Evolutionary conservation across 2,888 invertebrate genomes (phyloP).

Genomic region (Cataglyphis altisquamis): DNA sequence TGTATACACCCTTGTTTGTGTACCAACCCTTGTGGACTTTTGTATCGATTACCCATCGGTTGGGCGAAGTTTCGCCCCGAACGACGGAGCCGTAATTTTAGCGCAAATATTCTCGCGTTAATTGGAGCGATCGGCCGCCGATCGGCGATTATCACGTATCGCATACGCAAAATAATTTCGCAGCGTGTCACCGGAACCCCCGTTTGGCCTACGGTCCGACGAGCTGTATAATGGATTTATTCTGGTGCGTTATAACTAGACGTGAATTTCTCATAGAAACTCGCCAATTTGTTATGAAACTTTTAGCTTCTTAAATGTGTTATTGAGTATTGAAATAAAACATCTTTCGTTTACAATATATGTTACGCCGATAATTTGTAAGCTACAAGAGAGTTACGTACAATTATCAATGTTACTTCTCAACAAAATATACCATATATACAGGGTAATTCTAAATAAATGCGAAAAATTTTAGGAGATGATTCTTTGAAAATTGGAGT

Average conservation of each 20-base stretch:
- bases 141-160: slow-evolving; percentile 67
- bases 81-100: slow-evolving; percentile 79
- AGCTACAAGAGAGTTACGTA: too few relatives aligned
- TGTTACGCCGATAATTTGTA: too few relatives aligned
- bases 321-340: neutral
- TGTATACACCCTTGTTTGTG: slow-evolving; percentile 46
- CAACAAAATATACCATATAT: too few relatives aligned
- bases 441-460: too few relatives aligned
- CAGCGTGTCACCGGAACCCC: slow-evolving; percentile 27
- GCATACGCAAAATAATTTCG: slow-evolving; percentile 67
- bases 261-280: slow-evolving; percentile 5
- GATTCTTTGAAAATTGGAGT: too few relatives aligned
- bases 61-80: slow-evolving; percentile 81
- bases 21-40: slow-evolving; percentile 85
- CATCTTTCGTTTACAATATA: too few relatives aligned
- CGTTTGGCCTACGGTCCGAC: neutral
- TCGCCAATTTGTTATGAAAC: neutral
- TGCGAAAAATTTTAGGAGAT: too few relatives aligned
- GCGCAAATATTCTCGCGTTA: slow-evolving; percentile 83
- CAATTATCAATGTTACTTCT: too few relatives aligned
- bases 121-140: slow-evolving; percentile 79
- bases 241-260: neutral
- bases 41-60: slow-evolving; percentile 85
- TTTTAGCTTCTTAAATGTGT: neutral
- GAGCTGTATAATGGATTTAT: slow-evolving; percentile 10